Conservation (phyloP, 92 coral and sea anemone genomes). For the Epizoanthus scotinus region DNA sequence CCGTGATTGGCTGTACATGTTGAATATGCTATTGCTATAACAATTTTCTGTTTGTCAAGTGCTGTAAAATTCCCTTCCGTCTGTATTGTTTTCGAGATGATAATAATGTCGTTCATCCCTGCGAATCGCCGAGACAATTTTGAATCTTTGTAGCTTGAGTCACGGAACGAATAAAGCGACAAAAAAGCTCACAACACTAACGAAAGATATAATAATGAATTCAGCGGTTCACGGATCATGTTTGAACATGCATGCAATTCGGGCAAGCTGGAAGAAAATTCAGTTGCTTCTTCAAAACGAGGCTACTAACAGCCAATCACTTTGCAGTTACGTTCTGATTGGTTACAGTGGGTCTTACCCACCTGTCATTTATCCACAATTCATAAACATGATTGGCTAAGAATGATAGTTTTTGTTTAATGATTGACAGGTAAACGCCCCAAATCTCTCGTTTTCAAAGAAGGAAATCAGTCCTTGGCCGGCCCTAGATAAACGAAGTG, state of each 20-base stretch:
- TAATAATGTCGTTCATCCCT: neutral
- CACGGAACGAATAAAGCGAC: too few species aligned
- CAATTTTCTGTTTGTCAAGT: slow-evolving; percentile 2
- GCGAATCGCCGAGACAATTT: neutral
- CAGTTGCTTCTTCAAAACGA: slow-evolving; percentile 19
- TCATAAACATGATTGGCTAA: slow-evolving; percentile 58
- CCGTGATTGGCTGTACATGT: neutral
- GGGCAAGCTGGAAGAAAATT: neutral
- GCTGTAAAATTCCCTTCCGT: neutral
- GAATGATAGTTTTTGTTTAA: neutral
- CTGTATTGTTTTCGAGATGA: neutral
- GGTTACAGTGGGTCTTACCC: slow-evolving; percentile 27
- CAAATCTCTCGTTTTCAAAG: neutral
- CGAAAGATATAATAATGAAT: neutral
- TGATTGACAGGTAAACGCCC: slow-evolving; percentile 28
- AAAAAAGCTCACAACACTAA: too few species aligned
- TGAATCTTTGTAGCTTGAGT: too few species aligned
- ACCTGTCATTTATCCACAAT: slow-evolving; percentile 59
- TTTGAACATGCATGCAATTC: too few species aligned
- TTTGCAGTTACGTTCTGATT: slow-evolving; percentile 34
- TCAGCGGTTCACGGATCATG: neutral
- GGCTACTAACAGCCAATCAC: slow-evolving; percentile 19
- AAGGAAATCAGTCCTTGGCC: slow-evolving; percentile 33
- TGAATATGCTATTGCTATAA: neutral
- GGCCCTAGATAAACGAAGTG: neutral